Percentiles rank a stretch among this genome's conserved stretches.
These are phyloP conservation scores for Melanargia galathea DNA, from an alignment of 2,888 invertebrate species.

Conservation along the genomic window DNA sequence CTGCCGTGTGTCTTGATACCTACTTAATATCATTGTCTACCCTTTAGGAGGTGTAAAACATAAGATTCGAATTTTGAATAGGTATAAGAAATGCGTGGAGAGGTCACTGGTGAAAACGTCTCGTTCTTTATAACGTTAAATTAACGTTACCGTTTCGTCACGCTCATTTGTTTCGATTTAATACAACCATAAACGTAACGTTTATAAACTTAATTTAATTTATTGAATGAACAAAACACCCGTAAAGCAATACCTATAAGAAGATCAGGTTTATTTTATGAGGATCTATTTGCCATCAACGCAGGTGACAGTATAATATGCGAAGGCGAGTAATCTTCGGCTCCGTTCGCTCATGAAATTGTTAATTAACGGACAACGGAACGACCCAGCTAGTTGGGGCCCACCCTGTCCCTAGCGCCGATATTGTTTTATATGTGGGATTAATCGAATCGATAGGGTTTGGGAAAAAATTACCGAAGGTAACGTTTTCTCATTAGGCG, in stretches of 20 bases:
- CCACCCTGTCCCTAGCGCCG: constrained; percentile 34
- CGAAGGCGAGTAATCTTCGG: constrained; percentile 45
- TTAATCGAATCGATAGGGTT: constrained; percentile 31
- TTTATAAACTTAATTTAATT: constrained; percentile 18
- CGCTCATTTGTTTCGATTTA: background rate
- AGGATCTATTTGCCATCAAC: constrained; percentile 47
- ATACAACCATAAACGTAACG: background rate
- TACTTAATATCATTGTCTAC: too few species aligned
- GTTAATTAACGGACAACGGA: constrained; percentile 56
- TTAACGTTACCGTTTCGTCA: background rate
- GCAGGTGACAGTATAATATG: constrained; percentile 50
- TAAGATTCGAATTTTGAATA: too few species aligned
- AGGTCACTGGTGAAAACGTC: too few species aligned
- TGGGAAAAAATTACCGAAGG: constrained; percentile 31
- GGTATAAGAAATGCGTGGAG: too few species aligned
- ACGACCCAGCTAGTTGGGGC: constrained; percentile 35
- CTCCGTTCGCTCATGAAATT: constrained; percentile 57
- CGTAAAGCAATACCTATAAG: constrained; percentile 16
- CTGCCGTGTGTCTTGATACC: too few species aligned
- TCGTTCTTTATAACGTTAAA: background rate
- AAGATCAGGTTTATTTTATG: constrained; percentile 39
- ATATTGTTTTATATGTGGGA: constrained; percentile 43
- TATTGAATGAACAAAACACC: constrained; percentile 7
- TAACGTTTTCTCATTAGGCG: constrained; percentile 28
- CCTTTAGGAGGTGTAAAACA: too few species aligned